phyloP scores from a whole-genome alignment of 2,113 vertebrate species.

The Apodemus sylvaticus region DNA sequence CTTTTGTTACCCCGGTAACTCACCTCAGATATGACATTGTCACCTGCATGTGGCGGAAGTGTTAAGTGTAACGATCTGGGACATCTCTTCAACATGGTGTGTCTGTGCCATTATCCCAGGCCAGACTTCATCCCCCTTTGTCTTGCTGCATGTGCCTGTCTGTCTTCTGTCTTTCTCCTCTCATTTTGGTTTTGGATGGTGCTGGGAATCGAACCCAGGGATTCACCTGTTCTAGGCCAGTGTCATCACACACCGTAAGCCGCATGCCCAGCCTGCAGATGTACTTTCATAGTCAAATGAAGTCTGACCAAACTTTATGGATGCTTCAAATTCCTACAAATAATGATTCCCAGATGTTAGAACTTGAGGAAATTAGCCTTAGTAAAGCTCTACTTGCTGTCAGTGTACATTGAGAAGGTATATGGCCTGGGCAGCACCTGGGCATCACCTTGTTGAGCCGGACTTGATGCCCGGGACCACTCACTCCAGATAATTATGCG shows the following conservation, averaged over 20 bases:
- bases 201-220: not conserved
- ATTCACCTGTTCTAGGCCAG: not conserved
- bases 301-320: too few relatives aligned
- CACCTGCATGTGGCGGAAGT: fast-evolving
- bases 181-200: not conserved
- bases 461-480: not conserved
- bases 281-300: not conserved
- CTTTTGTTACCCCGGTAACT: not conserved
- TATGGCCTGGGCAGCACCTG: too few relatives aligned
- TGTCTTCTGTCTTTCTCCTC: not conserved
- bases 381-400: not conserved
- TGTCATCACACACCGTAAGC: not conserved
- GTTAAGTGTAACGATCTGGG: fast-evolving
- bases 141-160: not conserved
- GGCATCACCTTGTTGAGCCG: too few relatives aligned
- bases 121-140: too few relatives aligned
- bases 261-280: not conserved
- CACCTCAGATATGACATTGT: not conserved
- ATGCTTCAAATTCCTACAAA: not conserved
- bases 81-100: not conserved
- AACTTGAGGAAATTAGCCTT: not conserved
- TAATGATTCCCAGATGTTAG: not conserved
- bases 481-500: not conserved
- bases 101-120: not conserved
- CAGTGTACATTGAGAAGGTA: not conserved